These are phyloP conservation scores for Ammodytes dubius DNA, from an alignment of 2,113 vertebrate genomes.

Conservation along the genomic window DNA sequence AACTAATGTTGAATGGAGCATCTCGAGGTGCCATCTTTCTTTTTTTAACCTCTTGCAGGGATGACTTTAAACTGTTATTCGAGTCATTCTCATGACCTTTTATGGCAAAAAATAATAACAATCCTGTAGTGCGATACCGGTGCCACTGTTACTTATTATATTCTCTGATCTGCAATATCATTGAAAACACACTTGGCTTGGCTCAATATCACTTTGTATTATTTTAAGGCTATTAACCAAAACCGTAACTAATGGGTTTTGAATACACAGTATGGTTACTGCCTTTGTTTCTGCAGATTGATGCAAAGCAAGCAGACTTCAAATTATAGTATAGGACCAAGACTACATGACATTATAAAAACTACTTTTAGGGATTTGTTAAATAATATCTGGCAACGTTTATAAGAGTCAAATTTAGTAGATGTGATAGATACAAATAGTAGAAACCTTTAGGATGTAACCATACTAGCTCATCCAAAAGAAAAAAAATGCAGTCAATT, in stretches of 20 bases:
- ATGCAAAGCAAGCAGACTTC: neutral
- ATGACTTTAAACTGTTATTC: slow-evolving; percentile 20
- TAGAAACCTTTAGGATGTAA: neutral
- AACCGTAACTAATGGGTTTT: neutral
- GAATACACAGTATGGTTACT: neutral
- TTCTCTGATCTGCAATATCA: neutral
- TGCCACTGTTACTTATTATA: neutral
- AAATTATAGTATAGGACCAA: neutral
- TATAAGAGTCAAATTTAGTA: neutral
- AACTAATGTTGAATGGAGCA: slow-evolving; percentile 25
- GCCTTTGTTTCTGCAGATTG: neutral
- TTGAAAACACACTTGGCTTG: neutral
- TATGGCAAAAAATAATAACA: slow-evolving; percentile 31
- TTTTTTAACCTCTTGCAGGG: slow-evolving; percentile 33
- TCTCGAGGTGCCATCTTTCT: slow-evolving; percentile 50
- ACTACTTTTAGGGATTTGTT: neutral
- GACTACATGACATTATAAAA: neutral
- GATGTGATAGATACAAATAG: neutral
- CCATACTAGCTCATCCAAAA: neutral
- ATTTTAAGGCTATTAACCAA: neutral
- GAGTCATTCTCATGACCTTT: slow-evolving; percentile 34
- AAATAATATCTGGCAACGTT: neutral
- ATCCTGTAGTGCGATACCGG: neutral
- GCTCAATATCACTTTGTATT: neutral
- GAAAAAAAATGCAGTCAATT: neutral